Base-by-base conservation (phyloP, 2,113 vertebrate species). In the Porphyrio hochstetteri region DNA sequence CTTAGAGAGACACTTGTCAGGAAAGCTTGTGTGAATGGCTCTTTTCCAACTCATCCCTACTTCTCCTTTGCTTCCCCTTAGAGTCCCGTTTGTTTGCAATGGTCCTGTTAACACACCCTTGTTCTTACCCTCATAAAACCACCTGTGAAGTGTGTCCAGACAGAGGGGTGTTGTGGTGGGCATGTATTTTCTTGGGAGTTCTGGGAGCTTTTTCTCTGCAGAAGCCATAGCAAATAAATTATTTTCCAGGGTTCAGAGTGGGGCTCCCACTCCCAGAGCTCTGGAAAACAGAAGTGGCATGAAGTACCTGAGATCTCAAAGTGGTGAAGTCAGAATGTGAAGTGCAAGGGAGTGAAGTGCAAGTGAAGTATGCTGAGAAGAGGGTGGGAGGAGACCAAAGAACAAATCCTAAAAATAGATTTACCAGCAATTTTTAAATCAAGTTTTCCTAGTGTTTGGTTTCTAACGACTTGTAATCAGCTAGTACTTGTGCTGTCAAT, bases 241-340 rank as follows among this genome's bases (percentile, higher is more conserved):
- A 13, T 71, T 85, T 82, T 10, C 36, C 28, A 16, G 76, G 70
- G 48, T 50, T 72, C 9, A 38, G 25, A 65, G 52, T 18, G 31
- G 25, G 74, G 21, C 50, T 84, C 35, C 11, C 48, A 56, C 50
- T 84, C 35, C 11, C 48, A 56, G 86, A 13, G 7, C 31, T 88
- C 2, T 0, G 4, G 78, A 56, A 36, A n/a, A 24, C 40, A 61
- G 9, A 50, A 82, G 20, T 40, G 12, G 4, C 9, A 12, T 24
- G 7, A 72, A 50, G 65, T 18, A 78, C 36, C 60, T 2, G 53
- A 80, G 46, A 44, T 46, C 31, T 60, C 31, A 59, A 33, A 90
- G 83, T 19, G 12, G 46, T 69, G 10, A 84, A 74, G 13, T 16
- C 35, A 50, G 24, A 85, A 72, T 44, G 31, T 9, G 57, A 85